phyloP scores from a whole-genome alignment of 2,888 invertebrate species.

The Microchrysa polita region DNA sequence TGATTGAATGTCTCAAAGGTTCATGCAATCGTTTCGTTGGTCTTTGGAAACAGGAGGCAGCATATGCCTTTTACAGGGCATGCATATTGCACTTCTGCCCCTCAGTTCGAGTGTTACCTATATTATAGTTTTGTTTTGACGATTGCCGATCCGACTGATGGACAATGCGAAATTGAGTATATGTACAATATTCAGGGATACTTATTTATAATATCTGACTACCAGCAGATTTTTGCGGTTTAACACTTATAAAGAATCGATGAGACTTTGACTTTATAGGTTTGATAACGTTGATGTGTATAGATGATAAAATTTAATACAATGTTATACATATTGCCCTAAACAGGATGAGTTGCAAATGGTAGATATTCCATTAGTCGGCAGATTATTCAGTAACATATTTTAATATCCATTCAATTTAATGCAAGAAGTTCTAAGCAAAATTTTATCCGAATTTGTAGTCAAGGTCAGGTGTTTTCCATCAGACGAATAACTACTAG shows the following conservation, averaged over 20 bases:
- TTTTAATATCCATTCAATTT: neutral
- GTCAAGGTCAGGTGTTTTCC: neutral
- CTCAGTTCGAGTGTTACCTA: conserved; percentile 16
- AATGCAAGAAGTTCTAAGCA: too few species aligned
- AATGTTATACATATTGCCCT: neutral
- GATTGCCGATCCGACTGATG: conserved; percentile 16
- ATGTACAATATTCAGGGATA: too few species aligned
- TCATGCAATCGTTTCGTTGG: conserved; percentile 27
- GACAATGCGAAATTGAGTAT: conserved; percentile 18
- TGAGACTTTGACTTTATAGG: neutral
- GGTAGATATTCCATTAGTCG: too few species aligned
- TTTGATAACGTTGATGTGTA: neutral
- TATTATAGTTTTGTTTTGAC: conserved; percentile 31
- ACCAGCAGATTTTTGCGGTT: conserved; percentile 50
- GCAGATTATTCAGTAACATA: too few species aligned
- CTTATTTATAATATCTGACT: conserved; percentile 48
- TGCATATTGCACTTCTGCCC: neutral
- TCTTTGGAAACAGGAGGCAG: neutral
- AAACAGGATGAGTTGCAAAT: too few species aligned
- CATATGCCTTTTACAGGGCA: neutral
- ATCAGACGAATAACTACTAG: too few species aligned
- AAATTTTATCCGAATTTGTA: neutral
- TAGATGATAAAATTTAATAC: conserved; percentile 8
- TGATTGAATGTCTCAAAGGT: conserved; percentile 46
- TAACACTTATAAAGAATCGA: conserved; percentile 46